Percentiles rank a stretch among this genome's conserved stretches.
Conservation (phyloP, 2,113 vertebrate species). For the Pungitius pungitius region DNA sequence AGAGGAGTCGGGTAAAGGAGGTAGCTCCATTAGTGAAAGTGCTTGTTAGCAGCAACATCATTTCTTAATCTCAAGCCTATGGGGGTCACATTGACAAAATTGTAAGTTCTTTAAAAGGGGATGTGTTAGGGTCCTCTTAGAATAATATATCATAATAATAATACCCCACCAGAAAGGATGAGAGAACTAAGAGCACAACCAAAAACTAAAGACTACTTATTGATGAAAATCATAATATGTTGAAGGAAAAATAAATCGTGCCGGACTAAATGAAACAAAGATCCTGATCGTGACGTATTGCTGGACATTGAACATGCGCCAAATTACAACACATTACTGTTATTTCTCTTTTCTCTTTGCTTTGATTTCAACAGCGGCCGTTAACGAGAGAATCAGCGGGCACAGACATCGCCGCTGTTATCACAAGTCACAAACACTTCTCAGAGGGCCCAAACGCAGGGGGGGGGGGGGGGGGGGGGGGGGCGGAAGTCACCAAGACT, state of each 20-base stretch:
- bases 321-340: not conserved
- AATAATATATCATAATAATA: not conserved
- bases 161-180: not conserved
- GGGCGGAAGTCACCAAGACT: slow-evolving; percentile 59
- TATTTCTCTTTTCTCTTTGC: not conserved
- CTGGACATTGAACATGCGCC: not conserved
- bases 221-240: not conserved
- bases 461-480: too few relatives aligned
- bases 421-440: slow-evolving; percentile 58
- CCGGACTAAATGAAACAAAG: not conserved
- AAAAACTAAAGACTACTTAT: not conserved
- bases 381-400: slow-evolving; percentile 38
- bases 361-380: slow-evolving; percentile 4
- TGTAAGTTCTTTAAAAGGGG: slow-evolving; percentile 15
- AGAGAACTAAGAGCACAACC: not conserved
- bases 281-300: not conserved
- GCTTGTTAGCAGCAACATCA: slow-evolving; percentile 38
- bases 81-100: slow-evolving; percentile 41
- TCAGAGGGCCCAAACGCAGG: slow-evolving; percentile 36
- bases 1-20: slow-evolving; percentile 35
- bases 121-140: slow-evolving; percentile 10
- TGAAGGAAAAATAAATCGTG: not conserved
- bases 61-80: slow-evolving; percentile 39
- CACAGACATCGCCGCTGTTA: slow-evolving; percentile 27
- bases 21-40: slow-evolving; percentile 67